A percentile compares a stretch with the other conserved stretches of the same genome.
phyloP scores from a whole-genome alignment of 2,113 vertebrate genomes.

The Trachemys scripta region DNA sequence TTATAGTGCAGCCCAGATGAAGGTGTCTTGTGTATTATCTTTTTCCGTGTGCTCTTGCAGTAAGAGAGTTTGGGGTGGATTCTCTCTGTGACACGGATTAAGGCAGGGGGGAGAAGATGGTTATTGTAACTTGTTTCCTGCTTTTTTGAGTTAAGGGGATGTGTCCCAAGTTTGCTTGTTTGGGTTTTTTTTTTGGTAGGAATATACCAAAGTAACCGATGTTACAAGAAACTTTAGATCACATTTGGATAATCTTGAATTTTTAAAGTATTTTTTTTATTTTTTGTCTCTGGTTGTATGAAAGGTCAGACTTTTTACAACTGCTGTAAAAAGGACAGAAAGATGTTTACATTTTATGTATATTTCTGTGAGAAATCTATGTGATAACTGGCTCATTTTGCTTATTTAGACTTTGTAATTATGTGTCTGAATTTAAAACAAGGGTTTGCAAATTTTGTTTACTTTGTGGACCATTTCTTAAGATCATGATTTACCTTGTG shows the following conservation, averaged over 20 bases:
- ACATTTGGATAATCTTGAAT: rapidly evolving
- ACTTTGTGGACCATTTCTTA: neutral
- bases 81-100: neutral
- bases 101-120: neutral
- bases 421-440: neutral
- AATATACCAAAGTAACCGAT: rapidly evolving
- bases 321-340: neutral
- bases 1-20: neutral
- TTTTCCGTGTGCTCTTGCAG: neutral
- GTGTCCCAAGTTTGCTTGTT: neutral
- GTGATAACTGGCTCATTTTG: neutral
- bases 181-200: neutral
- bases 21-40: rapidly evolving
- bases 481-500: rapidly evolving
- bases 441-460: neutral
- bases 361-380: neutral
- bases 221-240: neutral
- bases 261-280: neutral
- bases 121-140: neutral
- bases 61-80: neutral
- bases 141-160: neutral
- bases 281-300: neutral
- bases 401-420: neutral
- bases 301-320: neutral
- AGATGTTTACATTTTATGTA: neutral